Conservation (phyloP, 2,888 invertebrate species). For the Dyspetes luteomarginatus region DNA sequence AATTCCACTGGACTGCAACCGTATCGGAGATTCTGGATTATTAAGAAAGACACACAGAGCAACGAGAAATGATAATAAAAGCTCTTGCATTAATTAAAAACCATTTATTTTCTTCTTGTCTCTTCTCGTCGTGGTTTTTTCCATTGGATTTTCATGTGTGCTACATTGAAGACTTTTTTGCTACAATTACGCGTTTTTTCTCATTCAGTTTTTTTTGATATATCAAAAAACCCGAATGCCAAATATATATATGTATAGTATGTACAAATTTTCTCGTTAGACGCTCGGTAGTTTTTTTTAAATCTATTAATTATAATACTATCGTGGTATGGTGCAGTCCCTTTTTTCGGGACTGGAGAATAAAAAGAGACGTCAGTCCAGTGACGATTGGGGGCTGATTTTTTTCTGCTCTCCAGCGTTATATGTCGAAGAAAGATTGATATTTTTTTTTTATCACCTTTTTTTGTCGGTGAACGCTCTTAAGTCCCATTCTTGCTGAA, state of each 20-base stretch:
- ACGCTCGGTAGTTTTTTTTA: not conserved
- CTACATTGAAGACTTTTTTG: constrained; percentile 39
- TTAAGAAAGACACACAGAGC: constrained; percentile 1
- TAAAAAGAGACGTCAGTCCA: constrained; percentile 37
- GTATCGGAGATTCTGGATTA: constrained; percentile 31
- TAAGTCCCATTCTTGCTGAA: not conserved
- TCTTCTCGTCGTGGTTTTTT: constrained; percentile 54
- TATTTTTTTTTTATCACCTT: not conserved
- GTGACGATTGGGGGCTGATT: constrained; percentile 7
- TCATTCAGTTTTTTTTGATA: not conserved
- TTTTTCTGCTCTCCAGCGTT: not conserved
- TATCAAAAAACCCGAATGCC: constrained; percentile 5
- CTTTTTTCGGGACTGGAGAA: constrained; percentile 42
- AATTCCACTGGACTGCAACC: constrained; percentile 14
- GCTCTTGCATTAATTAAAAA: constrained; percentile 77
- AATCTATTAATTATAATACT: constrained; percentile 77
- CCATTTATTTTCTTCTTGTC: constrained; percentile 78
- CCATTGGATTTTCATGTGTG: constrained; percentile 1
- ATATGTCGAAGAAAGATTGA: too few relatives aligned
- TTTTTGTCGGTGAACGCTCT: not conserved
- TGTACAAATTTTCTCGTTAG: constrained; percentile 49
- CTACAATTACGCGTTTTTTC: constrained; percentile 55
- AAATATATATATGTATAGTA: constrained; percentile 51
- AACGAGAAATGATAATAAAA: not conserved
- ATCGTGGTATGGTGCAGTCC: constrained; percentile 81